Conservation (phyloP, 1,140 invertebrate genomes). For the Aporrectodea caliginosa region DNA sequence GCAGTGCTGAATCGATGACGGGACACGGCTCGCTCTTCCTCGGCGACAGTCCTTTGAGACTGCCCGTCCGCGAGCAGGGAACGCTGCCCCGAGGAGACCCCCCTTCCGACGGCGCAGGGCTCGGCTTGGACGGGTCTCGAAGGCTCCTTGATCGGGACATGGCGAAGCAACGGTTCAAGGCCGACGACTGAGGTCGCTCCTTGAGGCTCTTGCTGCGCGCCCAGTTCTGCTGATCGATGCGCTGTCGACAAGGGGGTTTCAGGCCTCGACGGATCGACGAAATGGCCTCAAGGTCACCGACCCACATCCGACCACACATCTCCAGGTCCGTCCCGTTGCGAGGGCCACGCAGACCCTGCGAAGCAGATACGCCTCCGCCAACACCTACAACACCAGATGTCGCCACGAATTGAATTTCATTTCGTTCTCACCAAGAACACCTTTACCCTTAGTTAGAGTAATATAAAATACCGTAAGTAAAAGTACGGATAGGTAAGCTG, state of each 20-base stretch:
- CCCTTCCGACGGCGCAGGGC: too few relatives aligned
- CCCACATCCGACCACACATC: too few relatives aligned
- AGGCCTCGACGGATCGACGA: not conserved
- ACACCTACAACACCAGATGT: too few relatives aligned
- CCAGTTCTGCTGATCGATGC: not conserved
- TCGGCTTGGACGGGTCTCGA: not conserved
- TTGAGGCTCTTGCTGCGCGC: not conserved
- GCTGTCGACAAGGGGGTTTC: not conserved
- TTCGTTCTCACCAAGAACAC: too few relatives aligned
- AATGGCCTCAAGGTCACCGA: not conserved
- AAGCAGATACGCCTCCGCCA: too few relatives aligned
- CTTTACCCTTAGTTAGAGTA: too few relatives aligned
- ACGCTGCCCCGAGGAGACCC: not conserved
- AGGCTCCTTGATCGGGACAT: not conserved
- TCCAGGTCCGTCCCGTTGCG: too few relatives aligned
- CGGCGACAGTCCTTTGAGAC: too few relatives aligned
- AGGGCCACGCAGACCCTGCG: too few relatives aligned
- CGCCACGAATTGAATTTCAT: too few relatives aligned
- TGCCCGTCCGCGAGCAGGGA: not conserved
- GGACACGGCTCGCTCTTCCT: not conserved
- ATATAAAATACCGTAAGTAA: too few relatives aligned
- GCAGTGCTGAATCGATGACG: not conserved
- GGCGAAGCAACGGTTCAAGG: not conserved
- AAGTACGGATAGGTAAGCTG: too few relatives aligned
- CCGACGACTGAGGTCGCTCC: not conserved